Base-by-base conservation (phyloP, 2,113 vertebrate species). In the Mustela lutreola region DNA sequence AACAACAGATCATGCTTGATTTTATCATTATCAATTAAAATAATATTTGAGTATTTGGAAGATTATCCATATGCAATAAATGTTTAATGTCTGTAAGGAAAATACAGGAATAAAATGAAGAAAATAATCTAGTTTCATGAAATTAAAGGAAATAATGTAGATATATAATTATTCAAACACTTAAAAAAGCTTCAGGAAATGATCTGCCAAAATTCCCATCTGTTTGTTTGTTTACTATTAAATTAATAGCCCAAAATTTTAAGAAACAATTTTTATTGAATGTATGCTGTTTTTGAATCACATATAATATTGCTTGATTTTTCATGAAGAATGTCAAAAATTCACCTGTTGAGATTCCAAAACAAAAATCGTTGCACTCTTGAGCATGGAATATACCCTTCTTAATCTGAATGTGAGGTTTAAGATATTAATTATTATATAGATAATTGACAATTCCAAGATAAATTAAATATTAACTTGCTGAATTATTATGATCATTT, bases 11-110 rank as follows among this genome's bases (percentile, higher is more conserved):
- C 7, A 63, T 50, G n/a, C 18, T 91, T 76, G 24, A 7, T 67
- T 91, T 67, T 82, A 36, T 87, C 31, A 58, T 87, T 94, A 73
- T n/a, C 86, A 87, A 80, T 75, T 94, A 80, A 93, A 67, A 75
- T 60, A 60, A 48, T 76, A 50, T 70, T 82, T 21, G 33, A 33
- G 4, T 87, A 76, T 36, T 58, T 87, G 8, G 7, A 87, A 82
- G 14, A 33, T 76, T 48, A 53, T 67, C 10, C n/a, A 7, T 60
- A 65, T 48, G 12, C 19, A 87, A 48, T 28, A 33, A 75, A 31
- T 53, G 11, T 80, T 86, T 80, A 86, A 33, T 71, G 45, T 81
- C 11, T 45, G 11, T 80, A 80, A 36, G 26, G 28, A 10, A 79
- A 73, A 4, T 33, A 63, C 2, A 39, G 12, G 94, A 92, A 36